Evolutionary conservation across 2,888 invertebrate genomes (phyloP), one percentile per base, ranked within the genome.

Genomic region (Trissoscelio sp.): DNA sequence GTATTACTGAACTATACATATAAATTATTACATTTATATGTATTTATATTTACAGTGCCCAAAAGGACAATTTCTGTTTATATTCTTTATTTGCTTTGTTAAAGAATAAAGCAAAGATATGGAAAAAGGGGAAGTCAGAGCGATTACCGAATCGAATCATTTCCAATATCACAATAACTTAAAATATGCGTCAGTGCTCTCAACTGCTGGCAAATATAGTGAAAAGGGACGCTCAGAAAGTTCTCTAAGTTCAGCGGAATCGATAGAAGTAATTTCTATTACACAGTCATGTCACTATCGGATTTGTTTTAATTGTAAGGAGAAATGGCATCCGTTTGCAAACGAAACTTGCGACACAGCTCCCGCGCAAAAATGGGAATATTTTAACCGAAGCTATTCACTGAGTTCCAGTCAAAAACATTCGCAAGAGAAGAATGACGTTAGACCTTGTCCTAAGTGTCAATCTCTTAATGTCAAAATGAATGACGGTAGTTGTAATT

Each of bases 281-380:
- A 93, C 97, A 86, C 94, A 95, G 83, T 95, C 95, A 89, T 98
- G 98, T 91, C 93, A 95, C 83, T 98, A 98, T 92, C 94, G 96
- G 58, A 96, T 97, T 88, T 98, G 99, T 93, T 99, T 99, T 93
- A 98, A 99, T 92, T 99, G 99, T 93, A 98, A 98, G 93, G 97
- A 98, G 85, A 95, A 96, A 90, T 99, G 99, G 99, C 99, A 99
- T 92, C 98, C 98, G 48, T n/a, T n/a, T n/a, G n/a, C n/a, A n/a
- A 98, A 98, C 92, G 97, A 98, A 93, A 99, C 99, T 0, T 99
- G 99, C 91, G 98, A 98, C 93, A 97, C 98, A 42, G 98, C 99
- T 7, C 92, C 98, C 62, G 95, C 95, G 18, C 95, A 96, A 89
- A 92, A 96, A 42, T 94, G 95, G 22, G 95, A 96, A 70, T 89